phyloP scores from a whole-genome alignment of 2,113 vertebrate genomes.

The Bungarus multicinctus region DNA sequence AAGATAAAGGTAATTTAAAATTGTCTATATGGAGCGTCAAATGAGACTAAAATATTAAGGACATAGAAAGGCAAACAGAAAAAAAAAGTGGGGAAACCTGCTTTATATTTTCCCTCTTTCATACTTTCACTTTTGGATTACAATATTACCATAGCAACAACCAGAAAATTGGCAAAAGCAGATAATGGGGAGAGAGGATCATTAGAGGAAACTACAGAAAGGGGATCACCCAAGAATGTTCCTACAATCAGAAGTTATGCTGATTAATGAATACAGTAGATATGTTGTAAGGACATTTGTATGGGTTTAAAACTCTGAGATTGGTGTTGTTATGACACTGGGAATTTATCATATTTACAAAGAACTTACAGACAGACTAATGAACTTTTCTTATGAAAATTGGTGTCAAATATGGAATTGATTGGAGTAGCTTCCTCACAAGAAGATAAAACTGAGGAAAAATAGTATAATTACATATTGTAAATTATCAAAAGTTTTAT shows the following conservation, averaged over 20 bases:
- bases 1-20: background rate
- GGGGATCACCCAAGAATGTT: background rate
- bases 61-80: background rate
- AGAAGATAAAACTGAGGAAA: background rate
- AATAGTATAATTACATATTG: background rate
- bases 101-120: background rate
- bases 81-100: background rate
- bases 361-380: background rate
- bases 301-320: background rate
- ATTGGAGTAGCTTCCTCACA: background rate
- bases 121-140: background rate
- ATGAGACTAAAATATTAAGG: background rate
- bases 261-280: background rate
- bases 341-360: too few relatives aligned
- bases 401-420: background rate
- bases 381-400: background rate
- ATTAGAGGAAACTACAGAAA: background rate
- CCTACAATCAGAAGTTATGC: background rate
- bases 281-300: background rate
- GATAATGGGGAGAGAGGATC: background rate
- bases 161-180: background rate
- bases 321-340: background rate
- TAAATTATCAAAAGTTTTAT: background rate
- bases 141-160: background rate
- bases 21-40: background rate